Evolutionary conservation across 2,888 invertebrate species (phyloP), one percentile per base, ranked within the genome.

Genomic region (Caenorhabditis sinica): DNA sequence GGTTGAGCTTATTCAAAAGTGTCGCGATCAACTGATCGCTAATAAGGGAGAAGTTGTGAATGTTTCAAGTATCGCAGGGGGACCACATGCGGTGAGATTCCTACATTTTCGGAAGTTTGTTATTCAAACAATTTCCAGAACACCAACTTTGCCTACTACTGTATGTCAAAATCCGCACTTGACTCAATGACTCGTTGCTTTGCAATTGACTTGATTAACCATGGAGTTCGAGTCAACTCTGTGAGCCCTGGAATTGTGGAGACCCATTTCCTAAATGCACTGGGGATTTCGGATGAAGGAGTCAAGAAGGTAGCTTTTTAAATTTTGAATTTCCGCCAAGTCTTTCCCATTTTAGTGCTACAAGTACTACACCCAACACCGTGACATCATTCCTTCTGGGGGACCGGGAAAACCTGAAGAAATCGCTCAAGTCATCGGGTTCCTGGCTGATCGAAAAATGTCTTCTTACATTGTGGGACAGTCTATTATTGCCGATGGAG

Each of bases 171-270:
- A 49, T 49, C 80, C 3, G 80, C 73, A 23, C n/a, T 80, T 25
- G 80, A 80, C 40, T 61, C 58, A 2, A 45, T 73, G n/a, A 80
- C 73, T 9, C 33, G 73, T 28, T 61, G 45, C 33, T 43, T 33
- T 23, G 80, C 80, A 5, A 73, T 80, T 25, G 73, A 80, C 15
- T 28, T 80, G 15, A 80, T 80, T 6, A 13, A 49, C 8, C 25
- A 53, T 25, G 80, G 80, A 45, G 56, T 80, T 80, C 80, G 80
- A 33, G 73, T 80, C 9, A 80, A 80, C 20, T 73, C 72, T 9
- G 80, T 80, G 28, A 80, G 49, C 49, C 73, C 72, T 13, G 80
- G 72, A 30, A 49, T 53, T 8, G 72, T 80, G 4, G 36, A 28
- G 6, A 63, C 77, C 0, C 63, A 63, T n/a, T 63, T 79, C 8